These are phyloP conservation scores for Microlaimidae sp. DNA, from an alignment of 2,888 invertebrate genomes.

Conservation along the genomic window DNA sequence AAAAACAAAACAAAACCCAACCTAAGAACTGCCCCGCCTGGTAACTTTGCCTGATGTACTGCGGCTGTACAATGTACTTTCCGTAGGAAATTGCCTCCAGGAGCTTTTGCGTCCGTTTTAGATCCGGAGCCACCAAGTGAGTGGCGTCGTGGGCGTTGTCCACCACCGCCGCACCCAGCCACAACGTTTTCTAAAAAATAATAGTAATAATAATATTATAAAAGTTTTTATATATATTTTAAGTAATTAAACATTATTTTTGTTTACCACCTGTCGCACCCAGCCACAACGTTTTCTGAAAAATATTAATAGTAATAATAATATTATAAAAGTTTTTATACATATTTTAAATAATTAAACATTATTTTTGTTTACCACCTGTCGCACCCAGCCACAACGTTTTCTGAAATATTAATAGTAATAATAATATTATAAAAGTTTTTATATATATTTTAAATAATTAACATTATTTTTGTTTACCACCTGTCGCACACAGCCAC, in stretches of 20 bases:
- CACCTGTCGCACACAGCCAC: slow-evolving; percentile 62
- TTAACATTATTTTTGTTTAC: too few relatives aligned
- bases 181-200: slow-evolving; percentile 45
- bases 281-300: slow-evolving; percentile 50
- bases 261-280: slow-evolving; percentile 62
- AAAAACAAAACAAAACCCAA: too few relatives aligned
- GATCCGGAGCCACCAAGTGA: slow-evolving; percentile 65
- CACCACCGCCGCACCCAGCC: slow-evolving; percentile 64
- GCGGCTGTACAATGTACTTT: slow-evolving; percentile 57
- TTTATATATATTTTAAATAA: too few relatives aligned
- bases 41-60: slow-evolving; percentile 69
- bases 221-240: too few relatives aligned
- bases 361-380: slow-evolving; percentile 55
- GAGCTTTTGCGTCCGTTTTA: slow-evolving; percentile 65
- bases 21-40: slow-evolving; percentile 58
- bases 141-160: slow-evolving; percentile 60
- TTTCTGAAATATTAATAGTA: slow-evolving; percentile 40
- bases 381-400: slow-evolving; percentile 61
- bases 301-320: too few relatives aligned
- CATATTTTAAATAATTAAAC: too few relatives aligned
- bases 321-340: too few relatives aligned
- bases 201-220: too few relatives aligned
- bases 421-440: too few relatives aligned
- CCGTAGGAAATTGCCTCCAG: slow-evolving; percentile 65
- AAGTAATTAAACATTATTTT: too few relatives aligned